Conservation (phyloP, 1,140 invertebrate species). For the Alviniconcha marisindica region DNA sequence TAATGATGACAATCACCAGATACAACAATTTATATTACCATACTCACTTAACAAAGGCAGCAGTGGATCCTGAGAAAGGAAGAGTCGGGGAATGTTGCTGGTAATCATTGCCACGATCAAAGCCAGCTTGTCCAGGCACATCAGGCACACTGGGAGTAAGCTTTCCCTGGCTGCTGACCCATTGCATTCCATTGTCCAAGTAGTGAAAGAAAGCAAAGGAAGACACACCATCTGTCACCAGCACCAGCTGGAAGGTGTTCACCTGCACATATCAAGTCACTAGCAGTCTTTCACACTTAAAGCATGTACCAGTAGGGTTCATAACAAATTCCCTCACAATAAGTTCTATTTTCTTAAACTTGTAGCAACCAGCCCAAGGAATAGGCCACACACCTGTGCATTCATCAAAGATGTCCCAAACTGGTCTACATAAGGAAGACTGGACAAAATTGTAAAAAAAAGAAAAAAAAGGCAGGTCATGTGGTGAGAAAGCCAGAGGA, state of each 20-base stretch:
- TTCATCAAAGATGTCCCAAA: too few species aligned
- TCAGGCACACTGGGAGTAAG: constrained; percentile 82
- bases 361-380: too few species aligned
- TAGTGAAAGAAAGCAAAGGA: constrained; percentile 92
- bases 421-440: too few species aligned
- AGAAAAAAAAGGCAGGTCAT: too few species aligned
- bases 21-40: background rate
- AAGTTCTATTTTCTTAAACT: too few species aligned
- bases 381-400: too few species aligned
- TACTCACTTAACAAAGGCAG: constrained; percentile 83
- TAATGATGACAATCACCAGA: too few species aligned
- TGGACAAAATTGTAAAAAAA: too few species aligned
- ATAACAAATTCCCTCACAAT: too few species aligned
- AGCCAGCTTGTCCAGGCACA: constrained; percentile 93
- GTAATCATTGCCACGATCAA: constrained; percentile 88
- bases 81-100: constrained; percentile 77
- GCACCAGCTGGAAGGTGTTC: constrained; percentile 89
- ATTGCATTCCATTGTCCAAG: constrained; percentile 90
- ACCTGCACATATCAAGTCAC: constrained; percentile 79
- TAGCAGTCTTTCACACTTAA: too few species aligned
- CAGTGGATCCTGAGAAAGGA: constrained; percentile 91
- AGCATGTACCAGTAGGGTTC: too few species aligned
- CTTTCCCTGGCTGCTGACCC: constrained; percentile 87
- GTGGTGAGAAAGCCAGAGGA: too few species aligned
- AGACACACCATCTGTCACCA: constrained; percentile 88